Evolutionary conservation across 2,888 invertebrate species (phyloP).

Genomic region (Eurytoma adleriae): DNA sequence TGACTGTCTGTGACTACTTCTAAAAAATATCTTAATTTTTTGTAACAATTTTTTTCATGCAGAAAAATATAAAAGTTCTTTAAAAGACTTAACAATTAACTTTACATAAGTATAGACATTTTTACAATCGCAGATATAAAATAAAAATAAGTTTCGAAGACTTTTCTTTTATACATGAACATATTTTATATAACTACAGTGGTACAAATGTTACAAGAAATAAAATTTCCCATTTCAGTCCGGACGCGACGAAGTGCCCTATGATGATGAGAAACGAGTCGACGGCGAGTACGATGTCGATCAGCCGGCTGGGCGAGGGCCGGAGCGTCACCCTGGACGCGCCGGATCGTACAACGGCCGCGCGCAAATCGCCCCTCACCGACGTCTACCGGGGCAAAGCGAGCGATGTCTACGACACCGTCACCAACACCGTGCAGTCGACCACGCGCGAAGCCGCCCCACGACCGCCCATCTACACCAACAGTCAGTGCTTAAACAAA

Average conservation of each 20-base stretch:
- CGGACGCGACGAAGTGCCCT: conserved; percentile 77
- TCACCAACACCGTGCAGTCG: conserved; percentile 61
- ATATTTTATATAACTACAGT: too few species aligned
- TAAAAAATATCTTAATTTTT: too few species aligned
- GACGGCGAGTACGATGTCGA: background rate
- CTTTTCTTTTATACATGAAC: too few species aligned
- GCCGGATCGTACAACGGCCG: conserved; percentile 58
- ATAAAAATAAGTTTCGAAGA: too few species aligned
- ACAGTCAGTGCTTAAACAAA: conserved; percentile 3
- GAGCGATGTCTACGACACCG: conserved; percentile 63
- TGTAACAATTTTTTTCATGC: too few species aligned
- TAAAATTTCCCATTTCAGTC: conserved; percentile 70
- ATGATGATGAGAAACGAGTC: conserved; percentile 56
- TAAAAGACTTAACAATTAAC: too few species aligned
- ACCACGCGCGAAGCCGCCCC: conserved; percentile 63
- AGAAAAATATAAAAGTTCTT: too few species aligned
- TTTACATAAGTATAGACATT: too few species aligned
- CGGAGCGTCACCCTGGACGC: conserved; percentile 58
- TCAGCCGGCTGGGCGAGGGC: conserved; percentile 48
- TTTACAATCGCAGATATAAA: too few species aligned
- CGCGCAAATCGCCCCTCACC: conserved; percentile 61
- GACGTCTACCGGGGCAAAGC: conserved; percentile 64
- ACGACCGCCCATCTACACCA: conserved; percentile 47
- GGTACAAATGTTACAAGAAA: too few species aligned
- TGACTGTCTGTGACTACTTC: too few species aligned